Base-by-base conservation (phyloP, 2,113 vertebrate genomes). In the Ophiodon elongatus region DNA sequence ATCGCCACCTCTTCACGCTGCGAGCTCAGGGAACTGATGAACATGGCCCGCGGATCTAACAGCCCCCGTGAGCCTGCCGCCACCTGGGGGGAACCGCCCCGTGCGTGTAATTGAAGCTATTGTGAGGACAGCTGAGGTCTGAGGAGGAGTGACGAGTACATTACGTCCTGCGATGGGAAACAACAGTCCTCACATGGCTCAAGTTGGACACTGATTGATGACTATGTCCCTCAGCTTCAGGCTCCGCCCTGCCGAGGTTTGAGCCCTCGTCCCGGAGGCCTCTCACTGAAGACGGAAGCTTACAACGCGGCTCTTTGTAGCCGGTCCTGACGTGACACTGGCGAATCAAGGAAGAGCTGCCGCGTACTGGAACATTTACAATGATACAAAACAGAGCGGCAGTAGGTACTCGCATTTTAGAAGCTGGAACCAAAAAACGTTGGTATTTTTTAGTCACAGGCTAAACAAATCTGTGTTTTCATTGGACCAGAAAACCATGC, bases 71-170 rank as follows among this genome's bases (percentile, higher is more conserved):
- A 87, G 89, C 33, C 79, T 0, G 23, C 39, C 4, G 45, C 29
- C 35, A 17, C 78, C 86, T 69, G 6, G 60, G 87, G 52, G 89
- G 64, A 80, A 84, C 73, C 17, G 8, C 69, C 23, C 54, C 21
- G 45, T 70, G 75, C 23, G 17, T 91, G 89, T 95, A 94, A 95
- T 94, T 94, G 89, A 75, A 84, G 87, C 89, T 86, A 91, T 93
- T 95, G 85, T 91, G 76, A 23, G 79, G 76, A 91, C 93, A 95
- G 93, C 91, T 95, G 94, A 92, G 93, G 89, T 84, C 90, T 81
- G 78, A 77, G 56, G 47, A 17, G 67, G 41, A 75, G 64, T 62
- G 71, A 88, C 81, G 85, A 85, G 82, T 45, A 59, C 63, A 27
- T 84, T 13, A 68, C 31, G 54, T 82, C n/a, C n/a, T n/a, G n/a